phyloP scores from a whole-genome alignment of 2,888 invertebrate genomes.

The Rapana venosa region DNA sequence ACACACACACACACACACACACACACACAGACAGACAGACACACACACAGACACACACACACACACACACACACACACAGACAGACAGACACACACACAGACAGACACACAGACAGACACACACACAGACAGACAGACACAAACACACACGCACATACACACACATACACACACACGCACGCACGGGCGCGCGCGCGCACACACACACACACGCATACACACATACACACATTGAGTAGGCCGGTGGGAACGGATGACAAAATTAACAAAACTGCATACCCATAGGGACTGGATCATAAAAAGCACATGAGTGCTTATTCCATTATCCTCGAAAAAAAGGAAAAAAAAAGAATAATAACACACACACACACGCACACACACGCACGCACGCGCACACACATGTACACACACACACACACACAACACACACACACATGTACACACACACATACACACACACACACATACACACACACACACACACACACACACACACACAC shows the following conservation, averaged over 20 bases:
- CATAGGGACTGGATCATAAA: too few species aligned
- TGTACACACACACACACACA: too few species aligned
- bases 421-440: too few species aligned
- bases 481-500: too few species aligned
- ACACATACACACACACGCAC: neutral
- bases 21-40: neutral
- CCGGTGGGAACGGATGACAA: too few species aligned
- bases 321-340: too few species aligned
- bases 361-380: neutral
- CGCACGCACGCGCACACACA: neutral
- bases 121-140: neutral
- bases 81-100: conserved; percentile 32
- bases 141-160: conserved; percentile 13
- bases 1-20: conserved; percentile 26
- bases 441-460: too few species aligned
- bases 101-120: conserved; percentile 12
- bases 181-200: neutral
- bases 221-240: neutral
- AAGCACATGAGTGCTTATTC: too few species aligned
- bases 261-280: too few species aligned
- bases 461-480: too few species aligned
- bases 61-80: conserved; percentile 12
- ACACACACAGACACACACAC: too few species aligned
- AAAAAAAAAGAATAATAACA: too few species aligned
- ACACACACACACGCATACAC: neutral